Conservation (phyloP, 2,888 invertebrate genomes). For the Lasioglossum vierecki region DNA sequence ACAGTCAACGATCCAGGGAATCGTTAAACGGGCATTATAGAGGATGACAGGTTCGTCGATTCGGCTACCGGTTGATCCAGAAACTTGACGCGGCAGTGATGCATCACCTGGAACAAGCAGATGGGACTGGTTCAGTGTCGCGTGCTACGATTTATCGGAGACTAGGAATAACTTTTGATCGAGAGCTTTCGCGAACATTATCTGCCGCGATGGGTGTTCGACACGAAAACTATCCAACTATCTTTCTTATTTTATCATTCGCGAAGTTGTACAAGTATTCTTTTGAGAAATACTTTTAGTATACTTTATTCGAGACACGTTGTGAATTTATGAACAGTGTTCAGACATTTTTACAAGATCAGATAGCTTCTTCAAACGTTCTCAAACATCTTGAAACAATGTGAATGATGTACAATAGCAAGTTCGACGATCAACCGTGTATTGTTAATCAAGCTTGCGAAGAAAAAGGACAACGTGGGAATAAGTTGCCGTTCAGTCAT, state of each 20-base stretch:
- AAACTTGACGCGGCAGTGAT: slow-evolving; percentile 53
- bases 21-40: slow-evolving; percentile 64
- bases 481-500: slow-evolving; percentile 41
- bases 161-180: slow-evolving; percentile 7
- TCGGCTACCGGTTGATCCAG: slow-evolving; percentile 29
- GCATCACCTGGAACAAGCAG: slow-evolving; percentile 76
- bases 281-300: no score
- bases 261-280: no score
- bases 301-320: background rate
- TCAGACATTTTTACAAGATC: no score
- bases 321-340: no score
- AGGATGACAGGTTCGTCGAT: slow-evolving; percentile 17
- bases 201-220: background rate
- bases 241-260: no score
- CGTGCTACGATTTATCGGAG: background rate
- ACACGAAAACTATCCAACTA: no score
- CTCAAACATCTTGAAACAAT: no score
- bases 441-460: background rate
- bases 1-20: background rate
- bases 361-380: no score
- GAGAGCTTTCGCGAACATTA: background rate
- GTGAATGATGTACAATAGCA: no score
- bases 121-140: background rate
- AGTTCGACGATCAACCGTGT: no score
- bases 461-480: background rate